Evolutionary conservation across 2,888 invertebrate species (phyloP).

Genomic region (Helobdella robusta): DNA sequence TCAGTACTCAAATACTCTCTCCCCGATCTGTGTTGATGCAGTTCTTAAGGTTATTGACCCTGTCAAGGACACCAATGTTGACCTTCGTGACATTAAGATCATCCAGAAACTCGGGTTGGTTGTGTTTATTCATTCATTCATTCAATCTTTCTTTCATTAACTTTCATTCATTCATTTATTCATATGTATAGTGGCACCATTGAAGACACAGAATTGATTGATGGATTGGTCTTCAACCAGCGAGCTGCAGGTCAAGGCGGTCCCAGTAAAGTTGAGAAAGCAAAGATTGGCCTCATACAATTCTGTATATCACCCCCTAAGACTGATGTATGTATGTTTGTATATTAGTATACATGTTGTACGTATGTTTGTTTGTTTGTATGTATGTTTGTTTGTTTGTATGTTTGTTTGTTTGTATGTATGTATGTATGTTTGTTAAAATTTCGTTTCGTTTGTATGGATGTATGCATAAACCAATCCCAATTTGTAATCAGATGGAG

Average conservation of each 20-base stretch:
- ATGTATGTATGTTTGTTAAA: not conserved
- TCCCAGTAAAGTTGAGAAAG: slow-evolving; percentile 86
- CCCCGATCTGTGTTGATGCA: slow-evolving; percentile 93
- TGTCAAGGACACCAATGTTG: slow-evolving; percentile 63
- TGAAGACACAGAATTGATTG: slow-evolving; percentile 88
- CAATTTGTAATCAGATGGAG: slow-evolving; percentile 47
- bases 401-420: not conserved
- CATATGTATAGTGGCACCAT: slow-evolving; percentile 67
- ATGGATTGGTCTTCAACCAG: slow-evolving; percentile 88
- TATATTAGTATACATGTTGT: too few relatives aligned
- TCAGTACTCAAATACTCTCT: slow-evolving; percentile 86
- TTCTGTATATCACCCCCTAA: slow-evolving; percentile 99
- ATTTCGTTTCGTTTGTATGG: too few relatives aligned
- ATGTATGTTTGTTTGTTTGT: not conserved
- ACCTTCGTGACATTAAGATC: slow-evolving; percentile 87
- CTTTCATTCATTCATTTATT: not conserved
- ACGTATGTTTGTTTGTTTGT: not conserved
- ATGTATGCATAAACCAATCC: too few relatives aligned
- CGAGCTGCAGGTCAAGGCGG: slow-evolving; percentile 75
- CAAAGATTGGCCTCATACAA: slow-evolving; percentile 95
- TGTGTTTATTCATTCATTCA: not conserved
- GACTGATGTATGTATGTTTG: slow-evolving; percentile 66
- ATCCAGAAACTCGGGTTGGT: slow-evolving; percentile 75
- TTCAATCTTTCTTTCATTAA: not conserved
- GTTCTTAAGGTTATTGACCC: slow-evolving; percentile 74